A percentile compares a stretch with the other conserved stretches of the same genome.
Conservation (phyloP, 2,888 invertebrate genomes). For the Acanthosepion pharaonis region DNA sequence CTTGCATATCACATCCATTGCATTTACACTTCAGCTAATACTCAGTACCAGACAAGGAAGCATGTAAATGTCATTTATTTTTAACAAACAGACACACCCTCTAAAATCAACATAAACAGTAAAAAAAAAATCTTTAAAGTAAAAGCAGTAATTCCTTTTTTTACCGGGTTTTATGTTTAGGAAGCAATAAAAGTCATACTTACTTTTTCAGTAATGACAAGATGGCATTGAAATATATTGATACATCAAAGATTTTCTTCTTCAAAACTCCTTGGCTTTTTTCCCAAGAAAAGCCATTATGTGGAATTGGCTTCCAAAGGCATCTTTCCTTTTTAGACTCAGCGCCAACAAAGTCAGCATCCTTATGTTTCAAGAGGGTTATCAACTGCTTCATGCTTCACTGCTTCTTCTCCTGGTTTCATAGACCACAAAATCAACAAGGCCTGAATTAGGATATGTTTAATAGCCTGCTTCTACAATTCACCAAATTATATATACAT, state of each 20-base stretch:
- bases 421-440: constrained; percentile 11
- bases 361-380: background rate
- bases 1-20: too few species aligned
- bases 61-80: constrained; percentile 33
- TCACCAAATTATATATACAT: too few species aligned
- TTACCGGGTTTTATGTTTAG: background rate
- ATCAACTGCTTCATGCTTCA: background rate
- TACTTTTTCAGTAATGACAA: constrained; percentile 20
- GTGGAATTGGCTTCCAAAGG: background rate
- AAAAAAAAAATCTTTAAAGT: background rate
- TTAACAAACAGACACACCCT: constrained; percentile 1
- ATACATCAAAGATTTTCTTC: background rate
- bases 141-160: background rate
- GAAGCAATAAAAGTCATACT: constrained; percentile 9
- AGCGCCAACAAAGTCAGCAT: background rate
- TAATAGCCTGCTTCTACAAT: too few species aligned
- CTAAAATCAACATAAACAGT: background rate
- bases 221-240: constrained; percentile 2
- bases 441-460: background rate
- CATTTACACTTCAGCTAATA: too few species aligned
- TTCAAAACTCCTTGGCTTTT: background rate
- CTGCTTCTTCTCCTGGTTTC: background rate
- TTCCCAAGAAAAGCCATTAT: background rate
- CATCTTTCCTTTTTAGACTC: background rate
- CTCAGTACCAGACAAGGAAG: background rate